A percentile compares a stretch with the other conserved stretches of the same genome.
phyloP scores from a whole-genome alignment of 2,888 invertebrate species.

The Nematopogon swammerdamellus region DNA sequence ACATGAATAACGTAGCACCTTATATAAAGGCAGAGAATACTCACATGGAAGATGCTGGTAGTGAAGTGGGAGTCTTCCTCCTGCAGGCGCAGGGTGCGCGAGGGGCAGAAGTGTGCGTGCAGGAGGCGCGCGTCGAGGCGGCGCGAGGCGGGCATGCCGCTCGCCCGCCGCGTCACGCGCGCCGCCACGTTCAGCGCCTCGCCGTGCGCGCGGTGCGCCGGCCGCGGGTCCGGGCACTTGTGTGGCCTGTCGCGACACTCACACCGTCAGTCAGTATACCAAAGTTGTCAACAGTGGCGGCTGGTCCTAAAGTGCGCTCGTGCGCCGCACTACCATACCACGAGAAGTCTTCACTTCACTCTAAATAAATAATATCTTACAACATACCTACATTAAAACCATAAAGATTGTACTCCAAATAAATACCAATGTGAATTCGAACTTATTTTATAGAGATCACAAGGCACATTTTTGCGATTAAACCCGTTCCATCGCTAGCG shows the following conservation, averaged over 20 bases:
- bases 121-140: slow-evolving; percentile 28
- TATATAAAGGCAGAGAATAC: slow-evolving; percentile 14
- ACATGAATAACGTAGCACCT: no score
- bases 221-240: slow-evolving; percentile 85
- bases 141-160: slow-evolving; percentile 31
- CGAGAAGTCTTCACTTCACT: no score
- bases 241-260: slow-evolving; percentile 66
- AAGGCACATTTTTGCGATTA: no score
- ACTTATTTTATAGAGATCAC: no score
- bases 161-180: slow-evolving; percentile 35
- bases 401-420: no score
- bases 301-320: no score
- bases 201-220: slow-evolving; percentile 69
- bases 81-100: slow-evolving; percentile 39
- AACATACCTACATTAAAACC: no score
- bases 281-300: no score
- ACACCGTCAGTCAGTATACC: background rate
- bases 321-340: no score
- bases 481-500: no score
- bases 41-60: slow-evolving; percentile 69
- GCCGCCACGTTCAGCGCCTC: slow-evolving; percentile 22
- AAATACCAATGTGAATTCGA: no score
- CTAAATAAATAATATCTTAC: no score
- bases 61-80: slow-evolving; percentile 62
- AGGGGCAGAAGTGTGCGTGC: slow-evolving; percentile 46